Evolutionary conservation across 2,888 invertebrate species (phyloP).

Genomic region (Clitarchus hookeri): DNA sequence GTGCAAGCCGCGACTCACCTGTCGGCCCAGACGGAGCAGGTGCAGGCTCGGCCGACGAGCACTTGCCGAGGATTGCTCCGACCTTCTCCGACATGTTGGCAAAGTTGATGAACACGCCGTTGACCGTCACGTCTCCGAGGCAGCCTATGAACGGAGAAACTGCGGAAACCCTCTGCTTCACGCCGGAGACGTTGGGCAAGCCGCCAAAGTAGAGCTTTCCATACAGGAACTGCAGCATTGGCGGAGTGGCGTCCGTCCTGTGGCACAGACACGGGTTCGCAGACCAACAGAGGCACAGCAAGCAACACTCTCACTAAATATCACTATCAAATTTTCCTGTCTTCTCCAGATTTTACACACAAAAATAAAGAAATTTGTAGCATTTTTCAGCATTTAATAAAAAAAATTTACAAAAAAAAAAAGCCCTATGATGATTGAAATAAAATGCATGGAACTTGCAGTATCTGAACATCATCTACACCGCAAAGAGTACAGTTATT

Average conservation of each 20-base stretch:
- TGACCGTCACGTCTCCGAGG: constrained; percentile 89
- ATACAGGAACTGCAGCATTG: constrained; percentile 65
- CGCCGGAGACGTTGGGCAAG: constrained; percentile 65
- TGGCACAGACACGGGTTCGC: neutral
- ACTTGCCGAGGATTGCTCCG: constrained; percentile 65
- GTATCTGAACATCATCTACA: too few relatives aligned
- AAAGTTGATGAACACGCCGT: constrained; percentile 79
- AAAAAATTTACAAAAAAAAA: too few relatives aligned
- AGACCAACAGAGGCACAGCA: too few relatives aligned
- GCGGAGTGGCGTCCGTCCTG: constrained; percentile 63
- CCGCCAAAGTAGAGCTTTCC: constrained; percentile 88
- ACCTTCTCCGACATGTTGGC: constrained; percentile 67
- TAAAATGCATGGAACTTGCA: too few relatives aligned
- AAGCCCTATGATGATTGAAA: too few relatives aligned
- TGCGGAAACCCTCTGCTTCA: constrained; percentile 59
- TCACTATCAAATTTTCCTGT: too few relatives aligned
- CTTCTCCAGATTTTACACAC: too few relatives aligned
- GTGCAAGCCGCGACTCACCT: neutral
- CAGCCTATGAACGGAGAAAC: constrained; percentile 82
- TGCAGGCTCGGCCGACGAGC: constrained; percentile 49
- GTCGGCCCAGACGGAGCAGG: neutral
- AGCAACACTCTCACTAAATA: too few relatives aligned
- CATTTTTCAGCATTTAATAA: too few relatives aligned
- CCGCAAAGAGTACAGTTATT: too few relatives aligned
- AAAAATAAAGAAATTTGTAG: constrained; percentile 17